Evolutionary conservation across 1,140 invertebrate genomes (phyloP).

Genomic region (Magallana ariakensis): DNA sequence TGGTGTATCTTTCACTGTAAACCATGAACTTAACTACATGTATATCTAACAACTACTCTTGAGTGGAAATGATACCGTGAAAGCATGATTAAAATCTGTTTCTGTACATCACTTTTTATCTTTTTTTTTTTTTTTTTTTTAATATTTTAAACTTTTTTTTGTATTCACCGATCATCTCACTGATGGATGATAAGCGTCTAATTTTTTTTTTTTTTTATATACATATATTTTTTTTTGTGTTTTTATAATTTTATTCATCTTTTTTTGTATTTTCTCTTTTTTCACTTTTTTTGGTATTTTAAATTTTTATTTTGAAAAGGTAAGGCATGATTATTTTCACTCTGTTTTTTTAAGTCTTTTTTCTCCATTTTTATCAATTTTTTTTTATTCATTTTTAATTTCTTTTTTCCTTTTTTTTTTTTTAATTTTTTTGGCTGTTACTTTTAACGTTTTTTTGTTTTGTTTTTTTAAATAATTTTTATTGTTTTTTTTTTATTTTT

Average conservation of each 20-base stretch:
- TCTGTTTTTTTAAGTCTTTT: conserved; percentile 39
- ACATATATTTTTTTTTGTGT: no score
- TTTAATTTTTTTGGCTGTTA: conserved; percentile 38
- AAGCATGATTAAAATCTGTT: conserved; percentile 9
- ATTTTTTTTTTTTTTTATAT: no score
- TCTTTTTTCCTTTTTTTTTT: conserved; percentile 45
- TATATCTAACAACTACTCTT: background rate
- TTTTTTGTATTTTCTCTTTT: background rate
- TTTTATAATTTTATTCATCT: no score
- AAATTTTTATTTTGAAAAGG: conserved; percentile 46
- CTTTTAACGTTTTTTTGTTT: conserved; percentile 41
- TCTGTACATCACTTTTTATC: background rate
- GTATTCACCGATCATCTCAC: no score
- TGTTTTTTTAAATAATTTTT: conserved; percentile 43
- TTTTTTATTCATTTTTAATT: background rate
- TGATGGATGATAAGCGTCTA: no score
- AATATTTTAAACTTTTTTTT: no score
- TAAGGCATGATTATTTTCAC: conserved; percentile 12
- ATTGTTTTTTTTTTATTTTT: conserved; percentile 49
- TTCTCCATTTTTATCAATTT: conserved; percentile 46
- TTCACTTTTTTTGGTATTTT: conserved; percentile 44
- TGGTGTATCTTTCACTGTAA: conserved; percentile 45
- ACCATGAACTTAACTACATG: conserved; percentile 14
- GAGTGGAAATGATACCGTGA: conserved; percentile 11
- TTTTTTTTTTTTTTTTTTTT: background rate